Evolutionary conservation across 2,113 vertebrate species (phyloP).

Genomic region (Cavia porcellus): DNA sequence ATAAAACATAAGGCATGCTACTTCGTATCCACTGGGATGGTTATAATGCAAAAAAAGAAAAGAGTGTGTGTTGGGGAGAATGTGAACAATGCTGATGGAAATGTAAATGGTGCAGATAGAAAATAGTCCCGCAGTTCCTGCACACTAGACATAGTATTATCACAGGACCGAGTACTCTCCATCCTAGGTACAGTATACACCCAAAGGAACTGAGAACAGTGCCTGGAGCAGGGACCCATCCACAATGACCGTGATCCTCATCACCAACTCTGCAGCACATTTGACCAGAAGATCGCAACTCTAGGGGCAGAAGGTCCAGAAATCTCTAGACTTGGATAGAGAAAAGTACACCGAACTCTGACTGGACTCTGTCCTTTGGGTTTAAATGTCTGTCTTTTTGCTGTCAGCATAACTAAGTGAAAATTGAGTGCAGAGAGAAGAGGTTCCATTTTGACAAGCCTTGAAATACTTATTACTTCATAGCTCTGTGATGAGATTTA

Average conservation of each 20-base stretch:
- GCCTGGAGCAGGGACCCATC: background rate
- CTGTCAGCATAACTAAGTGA: slow-evolving; percentile 4
- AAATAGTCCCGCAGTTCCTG: background rate
- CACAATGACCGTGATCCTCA: background rate
- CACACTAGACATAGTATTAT: background rate
- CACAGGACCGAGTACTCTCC: background rate
- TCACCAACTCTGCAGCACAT: background rate
- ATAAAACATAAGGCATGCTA: background rate
- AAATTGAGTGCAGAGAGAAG: background rate
- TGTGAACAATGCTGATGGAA: background rate
- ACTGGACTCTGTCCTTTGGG: background rate
- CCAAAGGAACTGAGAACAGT: background rate
- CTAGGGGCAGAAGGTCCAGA: background rate
- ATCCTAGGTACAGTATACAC: no score
- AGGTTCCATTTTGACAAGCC: background rate
- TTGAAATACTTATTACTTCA: background rate
- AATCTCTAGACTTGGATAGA: no score
- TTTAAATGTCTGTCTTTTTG: background rate
- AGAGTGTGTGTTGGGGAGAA: background rate
- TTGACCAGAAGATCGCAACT: background rate
- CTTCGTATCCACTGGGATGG: background rate
- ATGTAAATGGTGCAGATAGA: background rate
- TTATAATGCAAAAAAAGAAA: background rate
- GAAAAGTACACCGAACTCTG: background rate
- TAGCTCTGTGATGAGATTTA: slow-evolving; percentile 47